Evolutionary conservation across 2,797 vertebrate genomes (phyloP).

Genomic region (Catamblyrhynchus diadema): DNA sequence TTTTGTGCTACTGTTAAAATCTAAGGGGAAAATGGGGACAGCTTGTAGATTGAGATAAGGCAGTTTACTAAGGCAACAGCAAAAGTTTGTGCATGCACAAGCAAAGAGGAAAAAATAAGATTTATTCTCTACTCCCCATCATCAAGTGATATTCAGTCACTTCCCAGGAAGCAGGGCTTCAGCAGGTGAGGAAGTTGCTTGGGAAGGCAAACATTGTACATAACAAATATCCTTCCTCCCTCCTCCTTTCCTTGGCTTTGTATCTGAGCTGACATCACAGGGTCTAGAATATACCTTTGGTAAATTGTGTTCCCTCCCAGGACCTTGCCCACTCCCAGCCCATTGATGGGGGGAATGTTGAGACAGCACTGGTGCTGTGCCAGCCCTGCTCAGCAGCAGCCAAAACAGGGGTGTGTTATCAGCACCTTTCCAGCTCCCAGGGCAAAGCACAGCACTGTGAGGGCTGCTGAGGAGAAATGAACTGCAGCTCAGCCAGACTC

Average conservation of each 20-base stretch:
- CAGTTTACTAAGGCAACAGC: neutral
- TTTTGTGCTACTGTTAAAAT: neutral
- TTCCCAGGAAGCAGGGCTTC: neutral
- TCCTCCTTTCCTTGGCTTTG: neutral
- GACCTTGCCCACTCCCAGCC: neutral
- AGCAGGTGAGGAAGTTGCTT: neutral
- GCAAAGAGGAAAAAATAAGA: neutral
- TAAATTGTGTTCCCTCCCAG: neutral
- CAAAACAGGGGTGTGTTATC: neutral
- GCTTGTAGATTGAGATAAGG: neutral
- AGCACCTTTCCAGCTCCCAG: neutral
- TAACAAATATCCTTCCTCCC: neutral
- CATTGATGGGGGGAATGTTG: neutral
- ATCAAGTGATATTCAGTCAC: neutral
- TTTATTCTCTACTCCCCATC: neutral
- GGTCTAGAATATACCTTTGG: neutral
- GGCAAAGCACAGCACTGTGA: neutral
- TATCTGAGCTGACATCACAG: neutral
- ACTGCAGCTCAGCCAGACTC: neutral
- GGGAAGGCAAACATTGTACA: neutral
- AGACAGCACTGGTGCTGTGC: neutral
- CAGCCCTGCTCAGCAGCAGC: neutral
- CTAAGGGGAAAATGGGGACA: neutral
- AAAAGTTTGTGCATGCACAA: neutral
- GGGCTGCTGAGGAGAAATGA: neutral